These are phyloP conservation scores for Myiagra hebetior DNA, from an alignment of 2,113 vertebrate species.

Conservation along the genomic window DNA sequence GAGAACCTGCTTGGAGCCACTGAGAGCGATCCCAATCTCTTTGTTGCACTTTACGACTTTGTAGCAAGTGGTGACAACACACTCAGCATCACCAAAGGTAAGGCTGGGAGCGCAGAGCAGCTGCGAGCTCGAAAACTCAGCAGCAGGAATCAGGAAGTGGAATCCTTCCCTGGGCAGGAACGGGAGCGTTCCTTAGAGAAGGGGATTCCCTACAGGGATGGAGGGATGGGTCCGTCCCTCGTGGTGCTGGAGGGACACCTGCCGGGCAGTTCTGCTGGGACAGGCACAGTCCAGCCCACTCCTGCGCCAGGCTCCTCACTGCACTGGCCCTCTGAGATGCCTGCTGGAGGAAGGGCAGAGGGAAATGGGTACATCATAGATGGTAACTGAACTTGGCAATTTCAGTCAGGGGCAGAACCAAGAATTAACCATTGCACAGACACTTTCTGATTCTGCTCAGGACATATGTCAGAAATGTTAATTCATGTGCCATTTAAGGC, in stretches of 20 bases:
- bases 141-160: not conserved
- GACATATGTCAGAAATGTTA: not conserved
- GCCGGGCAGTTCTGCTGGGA: not conserved
- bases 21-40: conserved; percentile 98
- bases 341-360: not conserved
- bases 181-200: not conserved
- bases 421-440: not conserved
- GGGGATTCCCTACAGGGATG: rapidly evolving
- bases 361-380: not conserved
- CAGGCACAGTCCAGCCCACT: not conserved
- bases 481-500: not conserved
- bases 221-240: not conserved
- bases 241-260: not conserved
- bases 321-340: not conserved
- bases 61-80: conserved; percentile 99
- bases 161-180: not conserved
- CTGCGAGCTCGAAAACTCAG: not conserved
- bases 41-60: conserved; percentile 99
- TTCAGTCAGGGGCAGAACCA: not conserved
- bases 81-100: conserved; percentile 99
- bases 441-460: not conserved
- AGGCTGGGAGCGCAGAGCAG: not conserved
- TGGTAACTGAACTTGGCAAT: not conserved
- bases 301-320: not conserved
- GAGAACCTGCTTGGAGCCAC: conserved; percentile 95